A percentile compares a stretch with the other conserved stretches of the same genome.
phyloP scores from a whole-genome alignment of 2,888 invertebrate genomes.

The Cryptocephalus moraei region DNA sequence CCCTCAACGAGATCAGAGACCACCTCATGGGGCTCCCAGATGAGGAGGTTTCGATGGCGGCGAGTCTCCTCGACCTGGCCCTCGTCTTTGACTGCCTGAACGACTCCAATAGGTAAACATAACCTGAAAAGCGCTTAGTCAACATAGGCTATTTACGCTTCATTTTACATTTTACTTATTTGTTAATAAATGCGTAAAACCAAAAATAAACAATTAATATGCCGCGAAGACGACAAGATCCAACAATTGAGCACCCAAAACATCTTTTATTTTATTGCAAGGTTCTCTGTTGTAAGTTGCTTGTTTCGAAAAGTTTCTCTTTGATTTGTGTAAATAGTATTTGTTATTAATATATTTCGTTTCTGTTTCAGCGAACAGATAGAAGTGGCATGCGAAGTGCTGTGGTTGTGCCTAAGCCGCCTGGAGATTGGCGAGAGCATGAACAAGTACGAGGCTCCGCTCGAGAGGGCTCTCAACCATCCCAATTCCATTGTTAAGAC shows the following conservation, averaged over 20 bases:
- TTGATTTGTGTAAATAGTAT: not conserved
- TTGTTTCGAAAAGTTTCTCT: too few species aligned
- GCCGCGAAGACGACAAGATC: too few species aligned
- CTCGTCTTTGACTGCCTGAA: conserved; percentile 56
- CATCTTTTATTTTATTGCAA: too few species aligned
- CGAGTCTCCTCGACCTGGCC: conserved; percentile 42
- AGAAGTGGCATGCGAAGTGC: conserved; percentile 53
- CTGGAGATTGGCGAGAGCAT: conserved; percentile 51
- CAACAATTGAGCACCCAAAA: too few species aligned
- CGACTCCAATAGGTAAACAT: conserved; percentile 39
- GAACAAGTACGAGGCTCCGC: conserved; percentile 46
- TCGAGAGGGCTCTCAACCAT: conserved; percentile 54
- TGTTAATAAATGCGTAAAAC: too few species aligned
- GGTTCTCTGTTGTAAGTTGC: too few species aligned
- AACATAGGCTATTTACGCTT: not conserved
- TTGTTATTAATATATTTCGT: not conserved
- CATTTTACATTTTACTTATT: too few species aligned
- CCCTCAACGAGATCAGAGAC: conserved; percentile 39
- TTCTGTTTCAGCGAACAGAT: conserved; percentile 44
- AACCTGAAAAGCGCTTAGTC: conserved; percentile 22
- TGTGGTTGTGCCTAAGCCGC: conserved; percentile 53
- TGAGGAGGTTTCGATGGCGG: conserved; percentile 35
- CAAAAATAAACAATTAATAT: too few species aligned
- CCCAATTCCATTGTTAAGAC: conserved; percentile 50
- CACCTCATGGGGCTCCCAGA: conserved; percentile 34